These are phyloP conservation scores for Margarornis squamiger DNA, from an alignment of 2,797 vertebrate genomes.

Conservation along the genomic window DNA sequence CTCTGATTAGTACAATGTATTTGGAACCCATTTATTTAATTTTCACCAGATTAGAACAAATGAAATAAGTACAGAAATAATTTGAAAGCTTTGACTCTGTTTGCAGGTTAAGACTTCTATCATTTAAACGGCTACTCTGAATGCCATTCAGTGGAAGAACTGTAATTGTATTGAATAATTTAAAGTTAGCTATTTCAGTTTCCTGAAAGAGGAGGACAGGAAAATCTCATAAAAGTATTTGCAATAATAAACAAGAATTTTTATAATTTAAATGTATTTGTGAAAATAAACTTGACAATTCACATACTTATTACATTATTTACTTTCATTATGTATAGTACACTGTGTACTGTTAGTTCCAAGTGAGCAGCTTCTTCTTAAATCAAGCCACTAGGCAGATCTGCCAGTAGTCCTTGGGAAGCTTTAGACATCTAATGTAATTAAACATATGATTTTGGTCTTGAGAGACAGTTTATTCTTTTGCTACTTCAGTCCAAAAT, in stretches of 20 bases:
- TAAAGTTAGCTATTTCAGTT: neutral
- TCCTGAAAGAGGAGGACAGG: neutral
- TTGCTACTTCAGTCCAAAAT: neutral
- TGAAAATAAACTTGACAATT: neutral
- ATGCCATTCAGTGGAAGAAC: neutral
- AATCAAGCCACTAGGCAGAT: neutral
- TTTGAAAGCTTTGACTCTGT: neutral
- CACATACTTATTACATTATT: neutral
- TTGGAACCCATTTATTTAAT: neutral
- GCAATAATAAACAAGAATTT: neutral
- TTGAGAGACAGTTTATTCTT: neutral
- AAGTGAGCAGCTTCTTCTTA: neutral
- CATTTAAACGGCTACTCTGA: neutral
- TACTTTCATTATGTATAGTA: neutral
- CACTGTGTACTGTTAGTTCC: neutral
- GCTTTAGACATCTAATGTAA: neutral
- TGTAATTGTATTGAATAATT: neutral
- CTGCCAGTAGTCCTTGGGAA: neutral
- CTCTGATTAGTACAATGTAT: neutral
- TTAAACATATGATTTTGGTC: neutral
- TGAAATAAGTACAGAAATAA: neutral
- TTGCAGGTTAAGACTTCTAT: neutral
- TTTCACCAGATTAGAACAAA: neutral
- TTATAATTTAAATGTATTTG: neutral
- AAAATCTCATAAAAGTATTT: neutral